phyloP scores from a whole-genome alignment of 2,888 invertebrate species.

The Scaptomyza tumidula region DNA sequence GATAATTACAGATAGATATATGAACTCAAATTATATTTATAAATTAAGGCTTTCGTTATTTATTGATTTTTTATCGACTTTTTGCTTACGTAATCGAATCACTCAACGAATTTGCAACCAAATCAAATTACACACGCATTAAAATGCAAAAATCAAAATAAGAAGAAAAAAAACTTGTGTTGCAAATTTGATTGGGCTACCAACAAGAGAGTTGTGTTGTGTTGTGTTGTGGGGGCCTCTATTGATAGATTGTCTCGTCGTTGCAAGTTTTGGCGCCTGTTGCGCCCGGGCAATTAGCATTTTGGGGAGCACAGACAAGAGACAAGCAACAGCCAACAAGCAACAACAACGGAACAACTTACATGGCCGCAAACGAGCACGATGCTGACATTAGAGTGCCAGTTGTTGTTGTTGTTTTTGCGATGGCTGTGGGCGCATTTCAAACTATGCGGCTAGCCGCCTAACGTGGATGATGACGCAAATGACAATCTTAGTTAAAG shows the following conservation, averaged over 20 bases:
- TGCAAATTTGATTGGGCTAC: constrained; percentile 43
- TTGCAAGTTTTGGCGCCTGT: constrained; percentile 57
- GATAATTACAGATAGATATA: constrained; percentile 3
- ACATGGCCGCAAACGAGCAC: constrained; percentile 56
- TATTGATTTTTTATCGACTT: constrained; percentile 26
- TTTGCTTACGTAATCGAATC: constrained; percentile 62
- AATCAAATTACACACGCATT: constrained; percentile 63
- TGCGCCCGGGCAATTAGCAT: constrained; percentile 67
- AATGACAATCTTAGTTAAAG: constrained; percentile 42
- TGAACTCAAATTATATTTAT: constrained; percentile 12
- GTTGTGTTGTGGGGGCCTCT: constrained; percentile 24
- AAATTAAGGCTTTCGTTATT: constrained; percentile 22
- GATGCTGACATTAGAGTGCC: constrained; percentile 53
- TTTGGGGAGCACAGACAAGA: constrained; percentile 42
- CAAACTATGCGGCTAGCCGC: constrained; percentile 26
- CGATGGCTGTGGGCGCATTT: constrained; percentile 31
- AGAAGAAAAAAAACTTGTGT: constrained; percentile 15
- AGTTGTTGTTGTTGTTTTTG: constrained; percentile 8
- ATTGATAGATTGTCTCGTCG: constrained; percentile 59
- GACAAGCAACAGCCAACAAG: constrained; percentile 11
- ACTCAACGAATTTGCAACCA: constrained; percentile 66
- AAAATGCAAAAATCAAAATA: constrained; percentile 37
- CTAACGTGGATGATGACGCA: constrained; percentile 32
- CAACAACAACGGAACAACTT: constrained; percentile 10
- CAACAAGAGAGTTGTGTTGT: constrained; percentile 18